A percentile compares a stretch with the other conserved stretches of the same genome.
phyloP scores from a whole-genome alignment of 64 coral and sea anemone genomes.

The Stichodactyla mertensii region DNA sequence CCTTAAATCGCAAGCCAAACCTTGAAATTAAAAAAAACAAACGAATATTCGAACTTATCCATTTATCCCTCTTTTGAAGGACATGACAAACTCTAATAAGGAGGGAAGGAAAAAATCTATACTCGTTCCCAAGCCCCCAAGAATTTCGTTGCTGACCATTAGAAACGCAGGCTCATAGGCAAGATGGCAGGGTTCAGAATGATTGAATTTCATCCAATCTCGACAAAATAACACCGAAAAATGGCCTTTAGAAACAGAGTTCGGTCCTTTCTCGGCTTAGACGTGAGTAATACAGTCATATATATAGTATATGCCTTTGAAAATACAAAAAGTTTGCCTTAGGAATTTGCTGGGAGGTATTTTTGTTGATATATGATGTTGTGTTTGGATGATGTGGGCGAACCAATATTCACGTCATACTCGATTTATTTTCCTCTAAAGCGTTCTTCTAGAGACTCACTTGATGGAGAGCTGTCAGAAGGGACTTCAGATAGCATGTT shows the following conservation, averaged over 20 bases:
- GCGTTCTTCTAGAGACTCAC: constrained; percentile 46
- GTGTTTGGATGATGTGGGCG: neutral
- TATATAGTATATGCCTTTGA: neutral
- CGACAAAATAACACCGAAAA: neutral
- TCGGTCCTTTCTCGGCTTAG: constrained; percentile 64
- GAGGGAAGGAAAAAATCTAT: no score
- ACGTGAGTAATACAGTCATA: constrained; percentile 44
- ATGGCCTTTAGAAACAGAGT: constrained; percentile 73
- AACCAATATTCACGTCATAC: neutral
- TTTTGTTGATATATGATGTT: neutral
- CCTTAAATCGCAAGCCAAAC: no score
- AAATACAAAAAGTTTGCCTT: neutral
- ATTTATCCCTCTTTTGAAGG: no score
- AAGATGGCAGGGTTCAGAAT: constrained; percentile 29
- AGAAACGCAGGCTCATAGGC: neutral
- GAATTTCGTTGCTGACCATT: neutral
- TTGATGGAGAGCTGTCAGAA: constrained; percentile 56
- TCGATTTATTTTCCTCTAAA: neutral
- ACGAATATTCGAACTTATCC: no score
- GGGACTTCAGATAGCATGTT: constrained; percentile 63
- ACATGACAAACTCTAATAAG: no score
- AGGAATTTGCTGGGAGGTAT: neutral
- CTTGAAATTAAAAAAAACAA: no score
- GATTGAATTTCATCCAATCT: constrained; percentile 10
- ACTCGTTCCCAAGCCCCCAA: no score